A percentile compares a stretch with the other conserved stretches of the same genome.
phyloP scores from a whole-genome alignment of 2,888 invertebrate species.

The Pristionchus entomophagus region DNA sequence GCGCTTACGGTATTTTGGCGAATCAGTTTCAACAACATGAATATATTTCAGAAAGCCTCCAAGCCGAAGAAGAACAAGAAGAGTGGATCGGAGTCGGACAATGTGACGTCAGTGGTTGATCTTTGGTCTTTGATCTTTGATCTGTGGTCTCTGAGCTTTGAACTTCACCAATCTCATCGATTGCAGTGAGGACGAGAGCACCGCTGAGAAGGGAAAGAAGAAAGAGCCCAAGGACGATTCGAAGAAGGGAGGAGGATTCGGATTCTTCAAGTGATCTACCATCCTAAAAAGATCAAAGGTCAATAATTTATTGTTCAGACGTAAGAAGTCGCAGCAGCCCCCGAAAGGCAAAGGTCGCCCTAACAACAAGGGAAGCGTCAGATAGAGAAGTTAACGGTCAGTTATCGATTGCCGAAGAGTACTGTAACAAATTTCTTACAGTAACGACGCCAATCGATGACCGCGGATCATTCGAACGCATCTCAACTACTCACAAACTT shows the following conservation, averaged over 20 bases:
- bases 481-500: slow-evolving; percentile 20
- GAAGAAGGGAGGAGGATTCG: not conserved
- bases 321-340: not conserved
- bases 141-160: not conserved
- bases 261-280: not conserved
- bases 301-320: not conserved
- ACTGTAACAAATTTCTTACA: too few species aligned
- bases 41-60: not conserved
- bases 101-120: not conserved
- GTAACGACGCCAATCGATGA: not conserved
- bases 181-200: not conserved
- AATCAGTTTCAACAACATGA: not conserved
- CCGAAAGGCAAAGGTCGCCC: not conserved
- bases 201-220: not conserved
- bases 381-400: not conserved
- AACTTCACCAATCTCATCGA: not conserved
- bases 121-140: not conserved
- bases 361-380: not conserved
- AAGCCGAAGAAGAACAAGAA: not conserved
- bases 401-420: not conserved
- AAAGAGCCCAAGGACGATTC: not conserved
- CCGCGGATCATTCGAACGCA: not conserved
- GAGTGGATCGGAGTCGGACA: not conserved
- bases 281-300: not conserved
- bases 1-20: too few species aligned